These are phyloP conservation scores for Scomber japonicus DNA, from an alignment of 2,113 vertebrate genomes.

Conservation along the genomic window DNA sequence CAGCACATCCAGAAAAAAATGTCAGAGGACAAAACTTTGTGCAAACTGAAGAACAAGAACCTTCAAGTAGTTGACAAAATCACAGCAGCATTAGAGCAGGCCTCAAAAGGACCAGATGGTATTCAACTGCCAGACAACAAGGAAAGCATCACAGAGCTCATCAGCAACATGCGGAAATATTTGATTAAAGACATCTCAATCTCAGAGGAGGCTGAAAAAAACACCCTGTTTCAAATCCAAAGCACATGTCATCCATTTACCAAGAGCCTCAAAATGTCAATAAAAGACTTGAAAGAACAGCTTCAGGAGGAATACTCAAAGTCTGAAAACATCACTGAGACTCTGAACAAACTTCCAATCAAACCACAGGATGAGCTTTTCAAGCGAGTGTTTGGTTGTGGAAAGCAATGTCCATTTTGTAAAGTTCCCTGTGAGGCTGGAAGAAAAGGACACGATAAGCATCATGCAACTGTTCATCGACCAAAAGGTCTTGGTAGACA, in stretches of 20 bases:
- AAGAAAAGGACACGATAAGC: conserved; percentile 58
- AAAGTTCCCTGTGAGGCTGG: conserved; percentile 82
- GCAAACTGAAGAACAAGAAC: conserved; percentile 26
- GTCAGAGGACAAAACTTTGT: conserved; percentile 7
- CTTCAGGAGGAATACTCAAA: conserved; percentile 41
- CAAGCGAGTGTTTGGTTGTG: conserved; percentile 76
- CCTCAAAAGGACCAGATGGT: background rate
- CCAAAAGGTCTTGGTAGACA: conserved; percentile 51
- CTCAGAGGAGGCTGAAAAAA: conserved; percentile 36
- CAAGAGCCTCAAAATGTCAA: conserved; percentile 15
- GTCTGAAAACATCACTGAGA: conserved; percentile 16
- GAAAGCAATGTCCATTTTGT: conserved; percentile 82
- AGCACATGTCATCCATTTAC: conserved; percentile 33
- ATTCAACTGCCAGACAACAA: conserved; percentile 34
- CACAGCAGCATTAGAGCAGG: background rate
- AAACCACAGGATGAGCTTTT: conserved; percentile 77
- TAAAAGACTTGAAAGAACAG: conserved; percentile 11
- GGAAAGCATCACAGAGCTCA: conserved; percentile 30
- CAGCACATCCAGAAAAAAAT: background rate
- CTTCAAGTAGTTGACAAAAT: conserved; percentile 34
- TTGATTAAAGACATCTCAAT: conserved; percentile 53
- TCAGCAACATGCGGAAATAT: conserved; percentile 34
- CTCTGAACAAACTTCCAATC: conserved; percentile 50
- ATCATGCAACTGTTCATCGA: conserved; percentile 66
- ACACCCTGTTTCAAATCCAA: conserved; percentile 43